Conservation (phyloP, 1,140 invertebrate species). For the Euwallacea similis region DNA sequence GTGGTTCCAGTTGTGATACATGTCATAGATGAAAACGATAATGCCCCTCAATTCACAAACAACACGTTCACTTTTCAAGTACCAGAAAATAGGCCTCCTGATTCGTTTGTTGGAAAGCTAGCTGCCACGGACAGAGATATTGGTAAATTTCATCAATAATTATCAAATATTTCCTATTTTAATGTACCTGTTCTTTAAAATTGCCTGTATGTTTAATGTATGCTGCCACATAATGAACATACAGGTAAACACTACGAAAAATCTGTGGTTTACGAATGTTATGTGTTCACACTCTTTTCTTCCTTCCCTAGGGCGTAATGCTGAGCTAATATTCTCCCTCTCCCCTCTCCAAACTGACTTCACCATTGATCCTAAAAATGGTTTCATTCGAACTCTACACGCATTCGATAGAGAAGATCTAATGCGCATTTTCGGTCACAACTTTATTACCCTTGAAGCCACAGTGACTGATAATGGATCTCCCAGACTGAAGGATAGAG, state of each 20-base stretch:
- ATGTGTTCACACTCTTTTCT: neutral
- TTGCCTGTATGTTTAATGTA: too few relatives aligned
- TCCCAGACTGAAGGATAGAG: conserved; percentile 76
- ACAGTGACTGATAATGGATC: conserved; percentile 86
- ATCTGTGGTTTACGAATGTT: too few relatives aligned
- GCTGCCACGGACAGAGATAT: conserved; percentile 88
- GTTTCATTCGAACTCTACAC: conserved; percentile 84
- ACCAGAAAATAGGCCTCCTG: conserved; percentile 83
- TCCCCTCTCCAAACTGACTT: conserved; percentile 80
- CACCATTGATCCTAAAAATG: conserved; percentile 84
- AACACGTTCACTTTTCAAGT: conserved; percentile 82
- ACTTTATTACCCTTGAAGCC: conserved; percentile 80
- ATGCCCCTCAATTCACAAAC: conserved; percentile 85
- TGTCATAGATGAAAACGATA: conserved; percentile 95
- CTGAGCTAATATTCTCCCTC: conserved; percentile 86
- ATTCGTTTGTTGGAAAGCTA: conserved; percentile 88
- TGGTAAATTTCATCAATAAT: conserved; percentile 6
- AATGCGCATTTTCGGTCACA: conserved; percentile 72
- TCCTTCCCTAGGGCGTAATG: conserved; percentile 70
- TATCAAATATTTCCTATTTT: too few relatives aligned
- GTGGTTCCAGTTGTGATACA: conserved; percentile 86
- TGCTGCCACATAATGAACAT: too few relatives aligned
- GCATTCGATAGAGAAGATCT: conserved; percentile 87
- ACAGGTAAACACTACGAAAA: too few relatives aligned
- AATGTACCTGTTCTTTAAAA: too few relatives aligned